A percentile compares a stretch with the other conserved stretches of the same genome.
Evolutionary conservation across 92 coral and sea anemone genomes (phyloP).

Genomic region (Umimayanthus kanabou): DNA sequence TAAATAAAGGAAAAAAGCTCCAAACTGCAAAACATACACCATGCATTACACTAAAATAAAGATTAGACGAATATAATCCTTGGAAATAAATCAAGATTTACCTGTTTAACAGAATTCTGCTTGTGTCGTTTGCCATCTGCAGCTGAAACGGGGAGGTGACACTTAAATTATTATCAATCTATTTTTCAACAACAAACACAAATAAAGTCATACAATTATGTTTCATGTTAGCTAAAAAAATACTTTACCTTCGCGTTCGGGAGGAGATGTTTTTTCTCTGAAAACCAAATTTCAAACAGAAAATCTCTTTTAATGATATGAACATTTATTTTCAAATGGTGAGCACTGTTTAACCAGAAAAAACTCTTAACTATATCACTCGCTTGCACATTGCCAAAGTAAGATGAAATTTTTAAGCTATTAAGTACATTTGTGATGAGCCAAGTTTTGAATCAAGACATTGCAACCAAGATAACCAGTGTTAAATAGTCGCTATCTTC

Average conservation of each 20-base stretch:
- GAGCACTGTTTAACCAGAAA: too few species aligned
- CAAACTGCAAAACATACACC: too few species aligned
- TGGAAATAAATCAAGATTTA: background rate
- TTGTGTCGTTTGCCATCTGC: background rate
- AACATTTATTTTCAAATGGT: background rate
- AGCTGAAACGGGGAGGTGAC: background rate
- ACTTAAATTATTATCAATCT: background rate
- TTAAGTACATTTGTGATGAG: too few species aligned
- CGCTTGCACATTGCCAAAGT: too few species aligned
- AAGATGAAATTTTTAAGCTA: too few species aligned
- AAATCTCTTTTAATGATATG: background rate
- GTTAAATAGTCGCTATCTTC: too few species aligned
- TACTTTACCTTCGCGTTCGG: background rate
- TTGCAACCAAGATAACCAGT: background rate
- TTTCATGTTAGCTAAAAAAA: background rate
- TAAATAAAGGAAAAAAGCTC: background rate
- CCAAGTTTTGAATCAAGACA: background rate
- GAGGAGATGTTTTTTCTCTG: background rate
- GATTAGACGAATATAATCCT: background rate
- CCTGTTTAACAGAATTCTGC: background rate
- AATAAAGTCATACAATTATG: background rate
- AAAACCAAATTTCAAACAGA: background rate
- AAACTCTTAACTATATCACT: too few species aligned
- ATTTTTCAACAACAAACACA: background rate
- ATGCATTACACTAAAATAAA: too few species aligned